Base-by-base conservation (phyloP, 1,140 invertebrate species). In the Andricus grossulariae region DNA sequence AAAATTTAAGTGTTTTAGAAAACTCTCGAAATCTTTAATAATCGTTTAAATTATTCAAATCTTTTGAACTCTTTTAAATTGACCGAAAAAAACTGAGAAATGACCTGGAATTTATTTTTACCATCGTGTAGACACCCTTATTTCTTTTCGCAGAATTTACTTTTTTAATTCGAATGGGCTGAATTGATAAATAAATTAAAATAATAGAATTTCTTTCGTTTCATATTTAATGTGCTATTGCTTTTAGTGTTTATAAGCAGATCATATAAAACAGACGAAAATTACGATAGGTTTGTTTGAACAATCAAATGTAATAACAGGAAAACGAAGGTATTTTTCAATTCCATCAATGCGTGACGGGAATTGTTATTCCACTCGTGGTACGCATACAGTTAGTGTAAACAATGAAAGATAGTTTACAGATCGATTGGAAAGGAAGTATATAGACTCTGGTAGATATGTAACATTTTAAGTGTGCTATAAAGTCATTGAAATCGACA, bases 351-450 rank as follows among this genome's bases (percentile, higher is more conserved):
- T 0, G 25, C 25, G 5, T 32, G 25, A 66, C 39, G 25, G 39
- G 15, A 66, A 66, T 39, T 66, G 57, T 15, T 66, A 66, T 66
- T 66, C 57, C 3, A 16, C 25, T 66, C 25, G 57, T 66, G 57
- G 25, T 39, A 66, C 13, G 15, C 57, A 25, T 16, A 66, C 25
- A 66, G 39, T 39, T 32, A 32, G 25, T 32, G 21, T 66, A 66
- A 60, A 60, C 57, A 60, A 60, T 32, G 16, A 25, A 60, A 0
- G 57, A 15, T 13, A 15, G 1, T 60, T 13, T 32, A 32, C 21
- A 21, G 21, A 60, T 25, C 32, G 57, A 60, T 60, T 60, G 57
- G 21, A 19, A 60, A 60, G 57, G 57, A 60, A 60, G 32, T 60
- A 15, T 60, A 60, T 60, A 32, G 57, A 16, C 54, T 57, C 19